phyloP scores from a whole-genome alignment of 2,797 vertebrate species.

The Catamblyrhynchus diadema region DNA sequence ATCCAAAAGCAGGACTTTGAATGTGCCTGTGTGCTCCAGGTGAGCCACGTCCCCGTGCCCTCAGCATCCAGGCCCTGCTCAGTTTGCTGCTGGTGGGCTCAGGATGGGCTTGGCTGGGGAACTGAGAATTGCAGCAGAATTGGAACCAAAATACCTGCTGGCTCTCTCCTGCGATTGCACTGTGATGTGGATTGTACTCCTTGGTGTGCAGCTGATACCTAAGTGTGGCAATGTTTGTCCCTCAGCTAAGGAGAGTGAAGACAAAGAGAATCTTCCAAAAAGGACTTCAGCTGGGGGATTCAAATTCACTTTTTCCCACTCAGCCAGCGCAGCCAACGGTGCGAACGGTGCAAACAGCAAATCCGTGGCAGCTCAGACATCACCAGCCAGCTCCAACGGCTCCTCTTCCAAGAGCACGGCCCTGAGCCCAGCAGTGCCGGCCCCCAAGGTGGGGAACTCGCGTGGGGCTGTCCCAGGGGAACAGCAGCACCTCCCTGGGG shows the following conservation, averaged over 20 bases:
- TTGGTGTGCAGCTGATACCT: neutral
- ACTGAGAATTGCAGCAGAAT: neutral
- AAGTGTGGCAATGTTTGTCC: constrained; percentile 53
- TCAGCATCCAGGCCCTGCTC: neutral
- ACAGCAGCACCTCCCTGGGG: neutral
- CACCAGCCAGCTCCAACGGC: constrained; percentile 82
- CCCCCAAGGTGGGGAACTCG: constrained; percentile 84
- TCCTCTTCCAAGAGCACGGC: constrained; percentile 86
- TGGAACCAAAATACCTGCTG: neutral
- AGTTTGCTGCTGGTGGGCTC: accelerated
- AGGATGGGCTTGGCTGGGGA: neutral
- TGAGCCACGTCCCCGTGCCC: accelerated
- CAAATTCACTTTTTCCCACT: constrained; percentile 83
- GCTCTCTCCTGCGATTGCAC: neutral
- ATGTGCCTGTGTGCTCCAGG: accelerated
- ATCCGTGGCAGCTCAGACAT: constrained; percentile 82
- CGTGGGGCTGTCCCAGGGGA: neutral
- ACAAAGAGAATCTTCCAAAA: constrained; percentile 83
- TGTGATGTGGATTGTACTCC: neutral
- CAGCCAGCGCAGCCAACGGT: constrained; percentile 86
- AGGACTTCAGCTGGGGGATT: constrained; percentile 77
- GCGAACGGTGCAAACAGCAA: constrained; percentile 88
- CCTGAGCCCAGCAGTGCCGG: constrained; percentile 82
- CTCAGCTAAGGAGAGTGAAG: constrained; percentile 85
- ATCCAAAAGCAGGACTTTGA: neutral